Conservation (phyloP, 1,140 invertebrate genomes). For the Drosophila sechellia region DNA sequence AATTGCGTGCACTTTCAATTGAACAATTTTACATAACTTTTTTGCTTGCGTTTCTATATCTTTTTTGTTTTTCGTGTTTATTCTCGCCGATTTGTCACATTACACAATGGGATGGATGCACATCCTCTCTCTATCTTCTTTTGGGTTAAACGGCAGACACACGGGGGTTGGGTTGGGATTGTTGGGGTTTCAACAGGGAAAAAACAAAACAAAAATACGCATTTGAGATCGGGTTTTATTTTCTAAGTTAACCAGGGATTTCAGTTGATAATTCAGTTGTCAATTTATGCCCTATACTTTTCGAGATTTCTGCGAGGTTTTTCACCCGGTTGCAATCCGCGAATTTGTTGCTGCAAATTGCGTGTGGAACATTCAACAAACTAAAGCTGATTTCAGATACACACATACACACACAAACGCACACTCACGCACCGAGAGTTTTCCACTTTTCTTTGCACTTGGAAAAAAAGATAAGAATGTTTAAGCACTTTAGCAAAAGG, state of each 20-base stretch:
- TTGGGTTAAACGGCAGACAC: conserved; percentile 17
- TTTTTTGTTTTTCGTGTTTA: conserved; percentile 13
- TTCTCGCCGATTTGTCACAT: conserved; percentile 38
- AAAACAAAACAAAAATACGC: conserved; percentile 26
- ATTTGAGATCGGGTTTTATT: conserved; percentile 24
- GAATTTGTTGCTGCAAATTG: conserved; percentile 32
- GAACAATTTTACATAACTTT: conserved; percentile 47
- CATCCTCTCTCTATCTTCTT: conserved; percentile 16
- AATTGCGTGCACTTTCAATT: conserved; percentile 57
- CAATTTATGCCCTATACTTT: background rate
- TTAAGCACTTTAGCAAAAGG: background rate
- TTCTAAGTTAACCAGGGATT: conserved; percentile 14
- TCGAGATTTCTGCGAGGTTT: conserved; percentile 45
- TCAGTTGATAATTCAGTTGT: conserved; percentile 13
- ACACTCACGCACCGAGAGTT: conserved; percentile 22
- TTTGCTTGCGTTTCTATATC: conserved; percentile 9
- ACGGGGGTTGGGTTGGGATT: conserved; percentile 18
- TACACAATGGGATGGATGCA: conserved; percentile 37
- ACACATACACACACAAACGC: conserved; percentile 43
- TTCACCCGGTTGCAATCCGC: background rate
- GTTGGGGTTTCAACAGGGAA: background rate
- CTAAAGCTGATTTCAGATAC: conserved; percentile 47
- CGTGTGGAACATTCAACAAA: conserved; percentile 50
- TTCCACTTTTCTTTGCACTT: conserved; percentile 51
- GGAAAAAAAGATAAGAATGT: conserved; percentile 22